Evolutionary conservation across 2,888 invertebrate genomes (phyloP).

Genomic region (Agonopterix subpropinquella): DNA sequence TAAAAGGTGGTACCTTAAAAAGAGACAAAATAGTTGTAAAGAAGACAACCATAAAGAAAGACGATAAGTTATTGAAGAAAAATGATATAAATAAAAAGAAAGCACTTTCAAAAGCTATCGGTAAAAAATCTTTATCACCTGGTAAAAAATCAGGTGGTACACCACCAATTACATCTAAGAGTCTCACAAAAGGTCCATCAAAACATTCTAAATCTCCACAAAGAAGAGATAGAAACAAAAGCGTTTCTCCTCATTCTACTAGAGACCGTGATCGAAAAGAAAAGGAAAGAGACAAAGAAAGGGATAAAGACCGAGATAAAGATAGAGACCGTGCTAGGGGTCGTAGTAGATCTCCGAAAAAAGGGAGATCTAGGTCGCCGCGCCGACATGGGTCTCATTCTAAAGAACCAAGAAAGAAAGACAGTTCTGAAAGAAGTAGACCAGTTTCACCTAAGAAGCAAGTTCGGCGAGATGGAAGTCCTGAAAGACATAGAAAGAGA

Average conservation of each 20-base stretch:
- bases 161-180: slow-evolving; percentile 66
- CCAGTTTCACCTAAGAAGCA: slow-evolving; percentile 69
- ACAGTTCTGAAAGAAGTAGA: slow-evolving; percentile 66
- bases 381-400: slow-evolving; percentile 49
- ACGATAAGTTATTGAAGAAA: slow-evolving; percentile 58
- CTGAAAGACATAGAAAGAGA: slow-evolving; percentile 58
- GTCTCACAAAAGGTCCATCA: slow-evolving; percentile 43
- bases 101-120: slow-evolving; percentile 45
- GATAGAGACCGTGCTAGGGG: slow-evolving; percentile 69
- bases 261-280: slow-evolving; percentile 71
- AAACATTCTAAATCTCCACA: slow-evolving; percentile 67
- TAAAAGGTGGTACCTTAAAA: slow-evolving; percentile 55
- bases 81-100: slow-evolving; percentile 53
- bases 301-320: slow-evolving; percentile 65
- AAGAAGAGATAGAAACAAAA: slow-evolving; percentile 61
- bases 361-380: slow-evolving; percentile 64
- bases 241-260: slow-evolving; percentile 51
- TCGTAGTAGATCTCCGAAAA: slow-evolving; percentile 65
- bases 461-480: slow-evolving; percentile 53
- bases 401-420: slow-evolving; percentile 63
- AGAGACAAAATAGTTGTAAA: slow-evolving; percentile 63
- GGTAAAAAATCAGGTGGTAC: slow-evolving; percentile 70
- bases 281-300: slow-evolving; percentile 61
- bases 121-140: slow-evolving; percentile 68
- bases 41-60: slow-evolving; percentile 58